A percentile compares a stretch with the other conserved stretches of the same genome.
Evolutionary conservation across 1,140 invertebrate species (phyloP).

Genomic region (Apis florea): DNA sequence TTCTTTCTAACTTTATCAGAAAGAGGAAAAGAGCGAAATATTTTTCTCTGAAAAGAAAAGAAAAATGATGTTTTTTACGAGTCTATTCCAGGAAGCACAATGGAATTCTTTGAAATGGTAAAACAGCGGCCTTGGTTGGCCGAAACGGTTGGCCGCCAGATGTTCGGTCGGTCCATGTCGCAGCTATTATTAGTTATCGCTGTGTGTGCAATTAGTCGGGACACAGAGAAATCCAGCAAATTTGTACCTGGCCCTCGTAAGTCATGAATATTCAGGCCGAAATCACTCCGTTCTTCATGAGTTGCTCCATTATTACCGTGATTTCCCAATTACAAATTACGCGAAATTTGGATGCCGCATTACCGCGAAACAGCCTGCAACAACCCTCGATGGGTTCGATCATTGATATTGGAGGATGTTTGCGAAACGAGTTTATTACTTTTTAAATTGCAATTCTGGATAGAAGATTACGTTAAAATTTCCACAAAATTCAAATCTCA

Average conservation of each 20-base stretch:
- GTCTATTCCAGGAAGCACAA: background rate
- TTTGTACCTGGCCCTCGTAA: constrained; percentile 8
- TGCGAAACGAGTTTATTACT: no score
- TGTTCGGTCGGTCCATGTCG: background rate
- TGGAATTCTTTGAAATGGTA: constrained; percentile 12
- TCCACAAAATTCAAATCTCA: no score
- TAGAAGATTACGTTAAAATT: no score
- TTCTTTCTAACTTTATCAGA: no score
- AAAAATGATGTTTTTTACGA: no score
- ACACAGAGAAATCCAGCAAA: constrained; percentile 22
- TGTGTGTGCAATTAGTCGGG: constrained; percentile 20
- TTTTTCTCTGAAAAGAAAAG: background rate
- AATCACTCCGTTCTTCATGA: constrained; percentile 34
- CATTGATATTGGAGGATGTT: background rate
- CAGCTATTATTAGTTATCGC: constrained; percentile 37
- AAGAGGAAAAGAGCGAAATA: background rate
- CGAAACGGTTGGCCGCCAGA: constrained; percentile 39
- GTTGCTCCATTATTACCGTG: constrained; percentile 16
- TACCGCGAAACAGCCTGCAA: background rate
- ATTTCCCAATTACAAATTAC: constrained; percentile 19
- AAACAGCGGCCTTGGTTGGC: constrained; percentile 3
- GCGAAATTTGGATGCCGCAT: background rate
- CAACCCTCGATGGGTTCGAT: background rate
- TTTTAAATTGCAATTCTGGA: no score
- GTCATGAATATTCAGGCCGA: constrained; percentile 31